Base-by-base conservation (phyloP, 2,797 vertebrate genomes). In the Rhinella marina region DNA sequence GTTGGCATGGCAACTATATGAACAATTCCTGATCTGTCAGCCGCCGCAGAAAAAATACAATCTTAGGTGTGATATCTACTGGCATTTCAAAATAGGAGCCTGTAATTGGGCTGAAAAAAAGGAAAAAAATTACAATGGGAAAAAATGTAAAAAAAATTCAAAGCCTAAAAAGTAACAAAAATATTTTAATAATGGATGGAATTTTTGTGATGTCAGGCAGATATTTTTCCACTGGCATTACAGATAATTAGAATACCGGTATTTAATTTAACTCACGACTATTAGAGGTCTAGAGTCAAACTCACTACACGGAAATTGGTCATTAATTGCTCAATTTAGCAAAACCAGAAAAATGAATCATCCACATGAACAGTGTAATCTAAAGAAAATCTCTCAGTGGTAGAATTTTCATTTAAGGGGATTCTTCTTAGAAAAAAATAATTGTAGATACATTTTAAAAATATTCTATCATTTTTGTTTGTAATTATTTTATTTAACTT, bases 1-100 rank as follows among this genome's bases (percentile, higher is more conserved):
- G 88, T 89, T 86, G 88, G 57, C 88, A 89, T 89, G 84, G 84
- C 57, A 89, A 89, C 88, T 61, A 86, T 89, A 89, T 32, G 84
- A 82, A 82, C 83, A 62, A 77, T 86, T 82, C 72, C 59, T 41
- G 61, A 86, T 86, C 84, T 78, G 88, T 86, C 78, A 70, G 84
- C 72, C 77, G 9, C 59, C 0, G 77, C 25, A 48, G 83, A 66
- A 81, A 86, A 86, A 82, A 82, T 81, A 86, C 78, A 86, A 52
- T 86, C 78, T n/a, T 77, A 86, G 88, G 79, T 89, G 59, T 78
- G 61, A 81, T 84, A n/a, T 54, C 56, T 66, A 27, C 70, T 82
- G 72, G 50, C 59, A 86, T 78, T 86, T 76, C 59, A 13, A 17
- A 88, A 72, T 29, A 79, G 27, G 23, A 87, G 27, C 1, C 48